phyloP scores from a whole-genome alignment of 2,888 invertebrate genomes.

The Chloromyia formosa region DNA sequence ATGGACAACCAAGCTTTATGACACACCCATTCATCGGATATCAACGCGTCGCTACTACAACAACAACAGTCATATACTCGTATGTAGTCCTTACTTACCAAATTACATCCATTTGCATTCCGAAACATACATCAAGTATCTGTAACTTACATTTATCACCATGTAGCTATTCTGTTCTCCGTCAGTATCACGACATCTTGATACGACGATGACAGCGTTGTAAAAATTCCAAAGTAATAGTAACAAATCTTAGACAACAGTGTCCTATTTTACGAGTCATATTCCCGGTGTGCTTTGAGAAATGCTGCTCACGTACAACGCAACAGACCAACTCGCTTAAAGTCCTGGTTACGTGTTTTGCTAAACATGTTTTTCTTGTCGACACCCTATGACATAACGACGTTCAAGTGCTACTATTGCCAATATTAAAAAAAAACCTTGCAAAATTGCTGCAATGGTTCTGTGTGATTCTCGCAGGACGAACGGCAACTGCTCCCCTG shows the following conservation, averaged over 20 bases:
- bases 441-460: neutral
- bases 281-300: slow-evolving; percentile 1
- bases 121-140: too few relatives aligned
- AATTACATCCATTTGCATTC: too few relatives aligned
- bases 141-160: neutral
- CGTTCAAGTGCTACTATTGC: neutral
- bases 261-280: slow-evolving; percentile 14
- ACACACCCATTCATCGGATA: too few relatives aligned
- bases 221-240: neutral
- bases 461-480: neutral
- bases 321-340: slow-evolving; percentile 22
- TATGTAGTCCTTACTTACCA: too few relatives aligned
- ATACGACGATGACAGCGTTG: slow-evolving; percentile 13
- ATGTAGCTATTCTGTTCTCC: neutral
- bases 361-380: slow-evolving; percentile 14
- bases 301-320: slow-evolving; percentile 33
- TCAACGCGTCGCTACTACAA: too few relatives aligned
- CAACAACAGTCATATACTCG: too few relatives aligned
- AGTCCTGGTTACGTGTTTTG: slow-evolving; percentile 34
- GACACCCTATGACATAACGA: neutral
- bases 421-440: neutral
- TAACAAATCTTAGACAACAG: slow-evolving; percentile 13
- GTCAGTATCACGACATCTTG: slow-evolving; percentile 1
- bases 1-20: too few relatives aligned
- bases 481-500: neutral